Percentiles rank a stretch among this genome's conserved stretches.
These are phyloP conservation scores for Buphagus erythrorhynchus DNA, from an alignment of 2,797 vertebrate species.

Conservation along the genomic window DNA sequence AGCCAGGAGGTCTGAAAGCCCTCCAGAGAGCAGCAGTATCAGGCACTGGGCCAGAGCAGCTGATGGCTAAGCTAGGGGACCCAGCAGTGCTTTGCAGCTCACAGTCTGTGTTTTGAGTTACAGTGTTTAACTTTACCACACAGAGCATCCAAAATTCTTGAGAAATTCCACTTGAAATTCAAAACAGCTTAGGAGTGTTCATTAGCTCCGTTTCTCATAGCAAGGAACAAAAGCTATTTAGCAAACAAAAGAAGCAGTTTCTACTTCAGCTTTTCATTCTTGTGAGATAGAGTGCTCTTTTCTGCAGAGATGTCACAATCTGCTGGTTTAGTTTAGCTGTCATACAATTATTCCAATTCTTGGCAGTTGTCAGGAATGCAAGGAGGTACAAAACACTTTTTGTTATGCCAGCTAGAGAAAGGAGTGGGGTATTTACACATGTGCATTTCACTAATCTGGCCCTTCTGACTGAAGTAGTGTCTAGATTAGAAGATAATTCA, in stretches of 20 bases:
- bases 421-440: neutral
- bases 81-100: neutral
- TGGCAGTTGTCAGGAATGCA: neutral
- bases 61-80: neutral
- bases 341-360: neutral
- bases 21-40: neutral
- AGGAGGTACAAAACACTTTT: slow-evolving; percentile 1
- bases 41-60: neutral
- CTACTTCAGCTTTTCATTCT: neutral
- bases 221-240: neutral
- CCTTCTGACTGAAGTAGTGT: slow-evolving; percentile 1
- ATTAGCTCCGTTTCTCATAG: neutral
- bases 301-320: neutral
- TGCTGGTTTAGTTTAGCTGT: neutral
- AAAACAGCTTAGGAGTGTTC: slow-evolving; percentile 4
- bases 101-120: neutral
- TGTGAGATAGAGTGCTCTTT: neutral
- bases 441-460: neutral
- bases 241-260: slow-evolving; percentile 16
- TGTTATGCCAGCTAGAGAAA: slow-evolving; percentile 16
- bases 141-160: slow-evolving; percentile 8
- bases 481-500: slow-evolving; percentile 48
- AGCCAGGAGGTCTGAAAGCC: neutral
- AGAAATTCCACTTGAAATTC: slow-evolving; percentile 29
- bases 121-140: neutral